Conservation (phyloP, 1,140 invertebrate species). For the Glossosoma conforme region DNA sequence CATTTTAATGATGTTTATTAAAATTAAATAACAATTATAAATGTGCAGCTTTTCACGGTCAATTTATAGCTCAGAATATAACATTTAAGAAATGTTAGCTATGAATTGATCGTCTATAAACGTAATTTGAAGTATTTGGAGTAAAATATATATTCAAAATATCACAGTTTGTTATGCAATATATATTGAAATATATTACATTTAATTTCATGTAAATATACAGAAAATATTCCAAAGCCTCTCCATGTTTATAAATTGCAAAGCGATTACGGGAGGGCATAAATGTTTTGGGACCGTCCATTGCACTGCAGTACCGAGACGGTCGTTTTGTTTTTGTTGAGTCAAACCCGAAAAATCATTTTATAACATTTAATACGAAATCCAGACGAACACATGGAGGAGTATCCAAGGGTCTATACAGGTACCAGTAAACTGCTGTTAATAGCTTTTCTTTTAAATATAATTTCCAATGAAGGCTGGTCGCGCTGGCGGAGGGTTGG, state of each 20-base stretch:
- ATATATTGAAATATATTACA: neutral
- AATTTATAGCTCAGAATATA: too few relatives aligned
- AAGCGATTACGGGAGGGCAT: constrained; percentile 21
- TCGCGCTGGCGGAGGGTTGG: constrained; percentile 10
- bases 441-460: constrained; percentile 33
- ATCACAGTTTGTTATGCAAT: too few relatives aligned
- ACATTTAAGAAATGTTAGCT: too few relatives aligned
- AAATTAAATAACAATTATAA: too few relatives aligned
- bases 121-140: too few relatives aligned
- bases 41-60: too few relatives aligned
- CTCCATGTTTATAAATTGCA: constrained; percentile 16
- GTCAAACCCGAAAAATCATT: constrained; percentile 14
- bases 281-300: constrained; percentile 16
- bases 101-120: too few relatives aligned
- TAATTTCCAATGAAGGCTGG: constrained; percentile 30
- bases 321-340: constrained; percentile 1
- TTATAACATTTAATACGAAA: constrained; percentile 26
- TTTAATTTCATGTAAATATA: neutral
- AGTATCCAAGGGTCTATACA: constrained; percentile 5
- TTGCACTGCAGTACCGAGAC: constrained; percentile 3
- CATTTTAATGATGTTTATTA: too few relatives aligned
- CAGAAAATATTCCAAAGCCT: constrained; percentile 13
- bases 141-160: too few relatives aligned
- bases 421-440: constrained; percentile 15
- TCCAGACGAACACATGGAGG: constrained; percentile 13